Conservation (phyloP, 1,140 invertebrate genomes). For the Chionoecetes opilio region DNA sequence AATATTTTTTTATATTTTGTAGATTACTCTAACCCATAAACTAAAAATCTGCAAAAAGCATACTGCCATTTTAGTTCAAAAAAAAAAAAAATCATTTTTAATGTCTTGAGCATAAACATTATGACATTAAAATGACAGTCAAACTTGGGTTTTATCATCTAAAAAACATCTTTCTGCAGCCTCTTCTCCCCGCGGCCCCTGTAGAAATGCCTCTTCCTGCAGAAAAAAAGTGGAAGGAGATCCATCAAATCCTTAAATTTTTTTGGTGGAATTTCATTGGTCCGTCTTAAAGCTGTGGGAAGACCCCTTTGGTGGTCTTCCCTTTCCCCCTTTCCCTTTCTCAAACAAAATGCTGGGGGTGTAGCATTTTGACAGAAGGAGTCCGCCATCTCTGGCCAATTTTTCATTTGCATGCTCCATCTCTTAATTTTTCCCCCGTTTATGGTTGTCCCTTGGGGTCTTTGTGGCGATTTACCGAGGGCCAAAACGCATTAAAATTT, state of each 20-base stretch:
- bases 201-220: too few relatives aligned
- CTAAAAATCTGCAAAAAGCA: too few relatives aligned
- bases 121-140: too few relatives aligned
- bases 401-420: constrained; percentile 44
- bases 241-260: constrained; percentile 61
- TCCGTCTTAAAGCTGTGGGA: constrained; percentile 62
- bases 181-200: constrained; percentile 21
- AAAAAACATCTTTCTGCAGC: constrained; percentile 37
- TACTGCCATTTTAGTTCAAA: too few relatives aligned
- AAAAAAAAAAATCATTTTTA: too few relatives aligned
- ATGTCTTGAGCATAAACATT: too few relatives aligned
- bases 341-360: constrained; percentile 23
- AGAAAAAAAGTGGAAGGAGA: constrained; percentile 49
- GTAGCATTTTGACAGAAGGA: constrained; percentile 49
- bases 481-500: constrained; percentile 47
- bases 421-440: background rate
- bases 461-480: constrained; percentile 38
- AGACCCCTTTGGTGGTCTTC: constrained; percentile 55
- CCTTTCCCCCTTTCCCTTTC: constrained; percentile 31
- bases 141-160: background rate
- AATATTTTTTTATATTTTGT: too few relatives aligned
- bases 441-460: constrained; percentile 12
- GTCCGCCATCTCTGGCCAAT: constrained; percentile 40
- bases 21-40: too few relatives aligned
- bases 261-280: constrained; percentile 55